Conservation (phyloP, 2,797 vertebrate species). For the Microcaecilia unicolor region DNA sequence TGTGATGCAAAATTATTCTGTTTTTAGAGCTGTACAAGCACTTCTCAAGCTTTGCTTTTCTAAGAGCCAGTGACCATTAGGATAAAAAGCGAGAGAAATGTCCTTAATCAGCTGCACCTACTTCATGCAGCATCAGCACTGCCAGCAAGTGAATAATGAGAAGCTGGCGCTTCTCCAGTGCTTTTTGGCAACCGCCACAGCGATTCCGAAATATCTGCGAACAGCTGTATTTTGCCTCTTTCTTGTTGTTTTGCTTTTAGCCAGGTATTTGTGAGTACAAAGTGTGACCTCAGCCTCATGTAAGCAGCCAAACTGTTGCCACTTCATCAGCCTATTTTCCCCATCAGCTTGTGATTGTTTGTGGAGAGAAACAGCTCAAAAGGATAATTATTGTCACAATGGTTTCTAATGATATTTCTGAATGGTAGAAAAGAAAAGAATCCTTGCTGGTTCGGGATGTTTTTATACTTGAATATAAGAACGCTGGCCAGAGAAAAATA, state of each 20-base stretch:
- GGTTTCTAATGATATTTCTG: slow-evolving; percentile 7
- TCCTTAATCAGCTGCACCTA: slow-evolving; percentile 26
- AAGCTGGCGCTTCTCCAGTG: slow-evolving; percentile 18
- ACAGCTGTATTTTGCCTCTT: slow-evolving; percentile 29
- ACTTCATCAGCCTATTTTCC: slow-evolving; percentile 35
- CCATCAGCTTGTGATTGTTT: slow-evolving; percentile 32
- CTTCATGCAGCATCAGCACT: slow-evolving; percentile 37
- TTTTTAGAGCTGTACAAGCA: no score
- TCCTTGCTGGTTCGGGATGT: neutral
- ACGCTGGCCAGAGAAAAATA: neutral
- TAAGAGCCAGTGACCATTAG: no score
- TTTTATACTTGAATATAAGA: neutral
- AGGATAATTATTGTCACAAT: slow-evolving; percentile 37
- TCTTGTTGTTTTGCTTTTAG: slow-evolving; percentile 12
- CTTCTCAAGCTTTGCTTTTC: no score
- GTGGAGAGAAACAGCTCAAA: slow-evolving; percentile 39
- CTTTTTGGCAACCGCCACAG: slow-evolving; percentile 21
- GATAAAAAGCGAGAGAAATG: no score
- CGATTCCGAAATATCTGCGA: slow-evolving; percentile 18
- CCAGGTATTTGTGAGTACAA: slow-evolving; percentile 24
- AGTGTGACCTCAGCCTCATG: slow-evolving; percentile 44
- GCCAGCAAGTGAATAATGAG: slow-evolving; percentile 24
- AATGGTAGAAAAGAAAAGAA: neutral
- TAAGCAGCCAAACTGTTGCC: slow-evolving; percentile 35
- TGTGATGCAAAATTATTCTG: no score